Evolutionary conservation across 2,113 vertebrate species (phyloP).

Genomic region (Holacanthus passer): DNA sequence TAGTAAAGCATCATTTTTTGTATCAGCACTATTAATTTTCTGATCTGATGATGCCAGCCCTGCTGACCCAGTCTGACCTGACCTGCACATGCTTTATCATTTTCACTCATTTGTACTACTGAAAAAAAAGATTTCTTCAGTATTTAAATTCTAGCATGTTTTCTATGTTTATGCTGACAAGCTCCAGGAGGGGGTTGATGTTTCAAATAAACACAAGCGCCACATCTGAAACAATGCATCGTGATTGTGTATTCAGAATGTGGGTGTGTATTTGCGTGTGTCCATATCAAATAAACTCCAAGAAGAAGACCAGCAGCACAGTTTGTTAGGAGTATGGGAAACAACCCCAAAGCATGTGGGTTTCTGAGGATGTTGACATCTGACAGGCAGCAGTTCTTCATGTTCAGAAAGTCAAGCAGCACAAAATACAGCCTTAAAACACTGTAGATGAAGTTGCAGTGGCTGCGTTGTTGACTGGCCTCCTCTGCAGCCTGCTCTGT

Average conservation of each 20-base stretch:
- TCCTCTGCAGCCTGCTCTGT: constrained; percentile 16
- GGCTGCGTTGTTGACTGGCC: constrained; percentile 30
- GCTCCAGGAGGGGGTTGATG: background rate
- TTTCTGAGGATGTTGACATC: constrained; percentile 25
- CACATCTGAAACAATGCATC: background rate
- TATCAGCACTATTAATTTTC: background rate
- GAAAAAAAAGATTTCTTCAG: background rate
- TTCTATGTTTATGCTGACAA: background rate
- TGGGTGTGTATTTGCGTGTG: background rate
- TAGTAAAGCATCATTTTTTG: too few relatives aligned
- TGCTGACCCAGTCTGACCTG: too few relatives aligned
- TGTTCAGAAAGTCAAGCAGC: constrained; percentile 6
- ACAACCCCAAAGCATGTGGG: background rate
- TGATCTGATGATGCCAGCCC: background rate
- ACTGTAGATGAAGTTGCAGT: constrained; percentile 7
- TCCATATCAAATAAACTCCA: constrained; percentile 10
- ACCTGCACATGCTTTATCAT: background rate
- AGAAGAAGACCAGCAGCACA: background rate
- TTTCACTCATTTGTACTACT: background rate
- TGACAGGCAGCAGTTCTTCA: constrained; percentile 23
- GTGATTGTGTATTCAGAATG: background rate
- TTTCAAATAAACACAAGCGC: background rate
- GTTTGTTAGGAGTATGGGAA: constrained; percentile 3
- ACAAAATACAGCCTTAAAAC: constrained; percentile 4
- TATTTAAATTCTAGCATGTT: background rate